These are phyloP conservation scores for Ceratotherium simum DNA, from an alignment of 2,113 vertebrate genomes.

Conservation along the genomic window DNA sequence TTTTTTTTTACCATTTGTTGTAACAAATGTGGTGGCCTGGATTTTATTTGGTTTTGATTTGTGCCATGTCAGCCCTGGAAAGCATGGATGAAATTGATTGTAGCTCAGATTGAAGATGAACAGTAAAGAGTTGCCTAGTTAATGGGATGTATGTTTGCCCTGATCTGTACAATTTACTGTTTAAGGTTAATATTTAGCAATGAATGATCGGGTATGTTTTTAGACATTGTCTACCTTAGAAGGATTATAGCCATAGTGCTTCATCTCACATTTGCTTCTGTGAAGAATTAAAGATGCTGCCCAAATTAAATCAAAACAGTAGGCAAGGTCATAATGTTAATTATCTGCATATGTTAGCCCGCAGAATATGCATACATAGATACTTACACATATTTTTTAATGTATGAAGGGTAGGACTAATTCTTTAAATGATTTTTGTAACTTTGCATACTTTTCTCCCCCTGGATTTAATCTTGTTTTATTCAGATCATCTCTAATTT, in stretches of 20 bases:
- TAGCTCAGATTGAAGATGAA: background rate
- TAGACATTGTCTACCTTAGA: background rate
- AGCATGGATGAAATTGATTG: background rate
- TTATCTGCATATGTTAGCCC: background rate
- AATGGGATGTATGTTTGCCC: background rate
- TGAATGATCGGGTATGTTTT: background rate
- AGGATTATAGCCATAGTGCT: background rate
- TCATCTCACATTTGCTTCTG: background rate
- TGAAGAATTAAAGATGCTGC: background rate
- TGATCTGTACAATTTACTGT: background rate
- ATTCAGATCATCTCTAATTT: conserved; percentile 31
- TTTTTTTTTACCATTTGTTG: background rate
- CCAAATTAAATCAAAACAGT: background rate
- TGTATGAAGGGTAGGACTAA: background rate
- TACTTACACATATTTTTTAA: background rate
- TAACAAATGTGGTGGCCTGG: background rate
- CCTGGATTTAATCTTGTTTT: background rate
- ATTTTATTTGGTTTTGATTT: conserved; percentile 26
- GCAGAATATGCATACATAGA: background rate
- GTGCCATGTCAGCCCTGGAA: background rate
- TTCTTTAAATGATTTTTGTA: conserved; percentile 21
- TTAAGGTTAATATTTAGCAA: background rate
- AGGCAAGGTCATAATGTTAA: background rate
- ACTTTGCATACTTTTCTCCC: background rate
- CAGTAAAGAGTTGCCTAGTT: background rate